Evolutionary conservation across 2,113 vertebrate genomes (phyloP).

Genomic region (Phocoena sinus): DNA sequence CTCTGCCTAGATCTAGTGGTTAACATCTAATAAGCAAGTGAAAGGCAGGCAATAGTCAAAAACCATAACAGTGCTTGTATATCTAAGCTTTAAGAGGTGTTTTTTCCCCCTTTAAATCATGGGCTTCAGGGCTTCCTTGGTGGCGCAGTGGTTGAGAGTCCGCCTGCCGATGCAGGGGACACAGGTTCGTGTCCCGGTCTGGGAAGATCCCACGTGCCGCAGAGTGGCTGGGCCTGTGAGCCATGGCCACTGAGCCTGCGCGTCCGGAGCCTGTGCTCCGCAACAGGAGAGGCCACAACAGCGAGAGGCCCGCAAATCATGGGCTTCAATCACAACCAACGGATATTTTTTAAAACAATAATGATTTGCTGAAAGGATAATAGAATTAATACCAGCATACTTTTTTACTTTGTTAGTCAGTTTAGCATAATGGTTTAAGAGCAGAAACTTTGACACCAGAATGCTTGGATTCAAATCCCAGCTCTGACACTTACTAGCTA

Average conservation of each 20-base stretch:
- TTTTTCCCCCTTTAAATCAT: not conserved
- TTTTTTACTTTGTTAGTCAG: not conserved
- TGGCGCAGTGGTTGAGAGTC: too few species aligned
- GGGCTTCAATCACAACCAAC: not conserved
- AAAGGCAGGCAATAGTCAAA: not conserved
- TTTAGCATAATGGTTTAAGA: not conserved
- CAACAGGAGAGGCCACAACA: too few species aligned
- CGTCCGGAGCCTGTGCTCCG: too few species aligned
- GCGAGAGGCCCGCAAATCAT: not conserved
- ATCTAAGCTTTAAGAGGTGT: not conserved
- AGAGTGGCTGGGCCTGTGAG: too few species aligned
- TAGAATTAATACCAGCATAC: not conserved
- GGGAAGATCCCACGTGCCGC: too few species aligned
- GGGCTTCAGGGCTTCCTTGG: not conserved
- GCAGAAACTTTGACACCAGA: not conserved
- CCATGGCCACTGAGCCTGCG: too few species aligned
- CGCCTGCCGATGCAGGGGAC: too few species aligned
- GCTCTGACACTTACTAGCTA: not conserved
- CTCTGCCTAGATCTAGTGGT: not conserved
- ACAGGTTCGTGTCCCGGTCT: too few species aligned
- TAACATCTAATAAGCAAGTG: not conserved
- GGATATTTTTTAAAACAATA: not conserved
- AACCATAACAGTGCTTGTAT: not conserved
- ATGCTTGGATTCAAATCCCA: not conserved
- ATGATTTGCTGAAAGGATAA: not conserved